Base-by-base conservation (phyloP, 2,888 invertebrate species). In the Entomobrya proxima region DNA sequence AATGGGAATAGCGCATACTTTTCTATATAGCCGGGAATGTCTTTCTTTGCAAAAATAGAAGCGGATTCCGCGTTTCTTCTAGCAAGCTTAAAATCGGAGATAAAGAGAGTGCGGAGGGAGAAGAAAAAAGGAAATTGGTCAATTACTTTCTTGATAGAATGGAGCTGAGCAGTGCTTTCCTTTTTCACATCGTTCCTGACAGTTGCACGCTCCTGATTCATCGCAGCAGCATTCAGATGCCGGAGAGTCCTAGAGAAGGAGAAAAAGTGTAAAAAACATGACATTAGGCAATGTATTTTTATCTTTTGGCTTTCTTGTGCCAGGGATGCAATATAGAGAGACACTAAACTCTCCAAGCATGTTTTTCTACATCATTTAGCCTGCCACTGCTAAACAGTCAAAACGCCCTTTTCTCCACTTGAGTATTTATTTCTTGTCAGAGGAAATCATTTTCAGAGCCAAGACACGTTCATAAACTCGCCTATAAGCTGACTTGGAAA, bases 141-240 rank as follows among this genome's bases (percentile, higher is more conserved):
- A 94, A 95, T 94, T 92, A 97, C 97, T 97, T 92, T 97, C 97
- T 93, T 96, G 96, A 91, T 97, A 96, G 32, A 97, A 94, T 37
- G 97, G 97, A 30, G 97, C 90, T 79, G 74, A 91, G 88, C 82
- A 91, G 87, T 86, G 88, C 76, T 88, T 87, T 52, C 87, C 86
- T 83, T 89, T 89, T 44, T 88, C 89, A 80, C 87, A 87, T 86
- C 88, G 88, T 47, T 89, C 89, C 76, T 88, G 88, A 89, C 90
- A 90, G 86, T 86, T 87, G 84, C 89, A 89, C 58, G 88, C 85
- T 83, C 89, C 89, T 90, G 95, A 95, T 30, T 94, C 95, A 91
- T 96, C 95, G 79, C 94, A 94, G 78, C 94, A 94, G 88, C 93
- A 93, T 89, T 94, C 94, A 89, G 93, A 92, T 21, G 93, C 93